Evolutionary conservation across 2,113 vertebrate genomes (phyloP).

Genomic region (Thinocorus orbignyianus): DNA sequence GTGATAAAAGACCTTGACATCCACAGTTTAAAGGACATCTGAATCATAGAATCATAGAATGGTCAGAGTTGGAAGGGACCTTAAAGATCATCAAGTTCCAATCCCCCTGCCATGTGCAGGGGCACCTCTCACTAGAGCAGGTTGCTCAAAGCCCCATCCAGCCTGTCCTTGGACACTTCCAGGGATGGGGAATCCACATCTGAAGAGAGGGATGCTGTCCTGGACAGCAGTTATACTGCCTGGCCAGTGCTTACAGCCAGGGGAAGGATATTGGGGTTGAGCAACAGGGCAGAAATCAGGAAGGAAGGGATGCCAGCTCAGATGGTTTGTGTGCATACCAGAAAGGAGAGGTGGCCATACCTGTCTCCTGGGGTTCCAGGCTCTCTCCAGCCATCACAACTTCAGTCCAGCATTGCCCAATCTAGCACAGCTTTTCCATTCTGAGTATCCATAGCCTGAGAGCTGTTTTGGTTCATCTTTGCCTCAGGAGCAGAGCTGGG

Average conservation of each 20-base stretch:
- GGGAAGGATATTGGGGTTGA: neutral
- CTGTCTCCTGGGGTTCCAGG: neutral
- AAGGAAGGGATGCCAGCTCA: neutral
- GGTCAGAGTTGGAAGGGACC: no score
- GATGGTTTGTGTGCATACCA: neutral
- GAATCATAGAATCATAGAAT: no score
- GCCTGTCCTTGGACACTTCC: neutral
- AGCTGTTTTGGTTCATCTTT: neutral
- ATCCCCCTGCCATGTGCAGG: neutral
- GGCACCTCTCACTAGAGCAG: neutral
- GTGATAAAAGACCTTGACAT: neutral
- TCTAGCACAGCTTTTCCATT: neutral
- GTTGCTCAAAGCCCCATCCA: neutral
- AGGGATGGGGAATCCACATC: neutral
- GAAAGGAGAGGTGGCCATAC: neutral
- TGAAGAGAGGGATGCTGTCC: neutral
- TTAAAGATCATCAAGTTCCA: no score
- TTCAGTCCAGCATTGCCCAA: neutral
- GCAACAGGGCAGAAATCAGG: neutral
- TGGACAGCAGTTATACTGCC: neutral
- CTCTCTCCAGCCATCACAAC: neutral
- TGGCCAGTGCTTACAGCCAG: neutral
- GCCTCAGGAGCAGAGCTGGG: neutral
- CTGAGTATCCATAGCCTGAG: neutral
- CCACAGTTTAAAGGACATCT: neutral